Evolutionary conservation across 1,140 invertebrate genomes (phyloP), one percentile per base, ranked within the genome.

Genomic region (Heliconius nattereri): DNA sequence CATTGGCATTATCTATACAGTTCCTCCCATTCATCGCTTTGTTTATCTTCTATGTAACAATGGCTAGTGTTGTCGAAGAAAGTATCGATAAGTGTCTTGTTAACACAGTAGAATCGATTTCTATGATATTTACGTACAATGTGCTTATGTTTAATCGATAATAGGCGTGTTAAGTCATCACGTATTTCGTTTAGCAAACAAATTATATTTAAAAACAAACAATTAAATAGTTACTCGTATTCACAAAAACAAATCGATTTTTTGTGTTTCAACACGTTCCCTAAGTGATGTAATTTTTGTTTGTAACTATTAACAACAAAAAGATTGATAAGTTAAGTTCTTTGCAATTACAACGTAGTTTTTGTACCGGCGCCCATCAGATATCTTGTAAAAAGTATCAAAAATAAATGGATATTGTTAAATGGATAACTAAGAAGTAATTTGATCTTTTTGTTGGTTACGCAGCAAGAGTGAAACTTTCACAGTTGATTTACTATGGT

Each of bases 1-100:
- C 91, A 92, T 92, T 91, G 90, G 90, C 84, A 86, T 87, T 92
- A 87, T 92, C 90, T 91, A 90, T 89, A 84, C 85, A 86, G 90
- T 91, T 93, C 90, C 90, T 90, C 87, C 89, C 88, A 92, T 92
- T 92, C 89, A 90, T 84, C 78, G 83, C 85, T 84, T 84, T 87
- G 84, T 87, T 84, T 85, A 83, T 77, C 78, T 82, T 83, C 80
- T 26, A 78, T 82, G 79, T 81, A 83, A 87, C 81, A 84, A 86
- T 83, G 78, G 78, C 70, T 81, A 81, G 81, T 81, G 80, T 84
- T 85, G 85, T 86, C 84, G 78, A 77, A 84, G 85, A 86, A 85
- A 84, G 85, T 84, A 76, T 80, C 79, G 87, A 88, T 87, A 87
- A 77, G 54, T 78, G 75, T 75, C 74, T 78, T 83, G 71, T 78